Evolutionary conservation across 2,113 vertebrate genomes (phyloP), one percentile per base, ranked within the genome.

Genomic region (Heteronetta atricapilla): DNA sequence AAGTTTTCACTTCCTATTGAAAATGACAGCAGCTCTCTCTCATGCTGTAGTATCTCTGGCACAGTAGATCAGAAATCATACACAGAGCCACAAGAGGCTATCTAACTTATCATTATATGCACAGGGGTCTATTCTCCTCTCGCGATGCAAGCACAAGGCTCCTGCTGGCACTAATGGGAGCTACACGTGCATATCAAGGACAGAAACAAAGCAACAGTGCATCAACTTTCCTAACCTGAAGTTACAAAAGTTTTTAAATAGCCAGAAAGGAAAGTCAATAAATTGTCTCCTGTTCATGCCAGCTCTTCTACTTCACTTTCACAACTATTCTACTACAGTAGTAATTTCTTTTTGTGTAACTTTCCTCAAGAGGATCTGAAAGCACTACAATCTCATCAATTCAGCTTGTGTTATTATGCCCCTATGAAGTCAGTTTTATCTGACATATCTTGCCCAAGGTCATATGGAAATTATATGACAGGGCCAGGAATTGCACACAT

Each of bases 61-160:
- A 96, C 90, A 93, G 87, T 69, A 88, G 95, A 95, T 95, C 95
- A 95, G 95, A 94, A 97, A 96, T 95, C 93, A 86, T 67, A 96
- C 95, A 91, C 74, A 85, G 66, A 93, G 92, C 82, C 86, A 85
- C 70, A 31, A 93, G 91, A 92, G 70, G 85, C 94, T 55, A 68
- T 82, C 95, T 94, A 96, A 95, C 82, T 80, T 78, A 97, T 95
- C 91, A 97, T 96, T 96, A 97, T 53, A 75, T 8, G 6, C 93
- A 56, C 77, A 66, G 93, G 93, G 94, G 90, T 90, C 95, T 62
- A 84, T 92, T 93, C 93, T 90, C 33, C 87, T 89, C 86, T 96
- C 5, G 8, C 2, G 6, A 89, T 10, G 82, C 80, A 82, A 88
- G 90, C 80, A 26, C 79, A 42, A 76, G 89, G 82, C 93, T 96